Evolutionary conservation across 2,113 vertebrate species (phyloP), one percentile per base, ranked within the genome.

Genomic region (Xyliphius kryptos): DNA sequence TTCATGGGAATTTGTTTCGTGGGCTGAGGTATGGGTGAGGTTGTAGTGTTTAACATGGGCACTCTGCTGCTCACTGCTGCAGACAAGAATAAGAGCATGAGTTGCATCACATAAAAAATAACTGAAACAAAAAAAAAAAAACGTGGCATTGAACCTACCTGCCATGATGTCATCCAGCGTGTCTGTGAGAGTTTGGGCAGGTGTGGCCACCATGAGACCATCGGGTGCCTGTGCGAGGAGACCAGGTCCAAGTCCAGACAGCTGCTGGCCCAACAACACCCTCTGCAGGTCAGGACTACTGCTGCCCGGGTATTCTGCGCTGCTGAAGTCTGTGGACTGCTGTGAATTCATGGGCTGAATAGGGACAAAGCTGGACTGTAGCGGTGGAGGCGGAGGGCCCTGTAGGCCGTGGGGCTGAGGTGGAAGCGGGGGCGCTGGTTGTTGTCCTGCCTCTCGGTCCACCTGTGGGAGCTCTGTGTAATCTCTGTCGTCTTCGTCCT

Each of bases 111-210:
- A n/a, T n/a, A n/a, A n/a, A n/a, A n/a, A n/a, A n/a, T n/a, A n/a
- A n/a, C n/a, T n/a, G n/a, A n/a, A n/a, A n/a, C n/a, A n/a, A n/a
- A n/a, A n/a, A n/a, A n/a, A n/a, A n/a, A n/a, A n/a, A n/a, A n/a
- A n/a, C n/a, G n/a, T n/a, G n/a, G n/a, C n/a, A n/a, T n/a, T n/a
- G n/a, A 37, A 87, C 91, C 79, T 81, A 91, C 96, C 94, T 86
- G 92, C 91, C 91, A 99, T 97, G 87, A 99, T 95, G 89, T 99
- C 94, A 82, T 97, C 95, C 88, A 99, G 92, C 86, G 96, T 99
- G 88, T 99, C 96, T 82, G 94, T 97, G 86, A 99, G 95, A 76
- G 89, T 91, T 85, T 92, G 91, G 71, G 91, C 91, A 79, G 91
- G 91, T 74, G 90, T 88, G 80, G 91, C 91, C 86, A 93, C 90